phyloP scores from a whole-genome alignment of 2,888 invertebrate genomes.

The Tenthredo amoena region DNA sequence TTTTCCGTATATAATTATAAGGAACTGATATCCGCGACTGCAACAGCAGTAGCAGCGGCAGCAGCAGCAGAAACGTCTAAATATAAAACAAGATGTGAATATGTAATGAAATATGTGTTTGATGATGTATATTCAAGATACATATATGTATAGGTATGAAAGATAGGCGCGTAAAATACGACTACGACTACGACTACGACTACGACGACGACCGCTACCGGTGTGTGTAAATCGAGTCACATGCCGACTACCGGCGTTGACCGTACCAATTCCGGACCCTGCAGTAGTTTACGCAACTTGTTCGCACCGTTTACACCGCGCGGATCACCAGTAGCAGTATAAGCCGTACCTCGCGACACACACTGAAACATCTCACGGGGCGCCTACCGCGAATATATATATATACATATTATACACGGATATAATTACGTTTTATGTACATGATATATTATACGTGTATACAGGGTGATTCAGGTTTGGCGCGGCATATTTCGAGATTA shows the following conservation, averaged over 20 bases:
- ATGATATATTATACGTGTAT: no score
- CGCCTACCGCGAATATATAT: background rate
- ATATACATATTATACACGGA: background rate
- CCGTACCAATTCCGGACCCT: constrained; percentile 37
- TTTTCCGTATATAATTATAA: background rate
- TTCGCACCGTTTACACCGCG: constrained; percentile 6
- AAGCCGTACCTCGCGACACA: background rate
- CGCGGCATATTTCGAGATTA: no score
- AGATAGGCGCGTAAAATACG: background rate
- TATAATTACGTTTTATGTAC: background rate
- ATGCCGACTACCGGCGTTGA: constrained; percentile 35
- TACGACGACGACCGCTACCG: background rate
- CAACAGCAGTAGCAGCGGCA: background rate
- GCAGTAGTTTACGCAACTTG: constrained; percentile 36
- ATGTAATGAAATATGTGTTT: constrained; percentile 23
- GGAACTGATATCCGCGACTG: background rate
- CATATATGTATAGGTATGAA: background rate
- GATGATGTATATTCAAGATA: constrained; percentile 1
- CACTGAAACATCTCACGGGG: background rate
- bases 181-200: background rate
- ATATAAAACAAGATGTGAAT: background rate
- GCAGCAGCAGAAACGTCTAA: constrained; percentile 19
- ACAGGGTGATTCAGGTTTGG: no score
- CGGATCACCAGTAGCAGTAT: background rate
- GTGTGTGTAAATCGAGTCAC: constrained; percentile 42